Conservation (phyloP, 2,888 invertebrate genomes). For the Adela reaumurella region DNA sequence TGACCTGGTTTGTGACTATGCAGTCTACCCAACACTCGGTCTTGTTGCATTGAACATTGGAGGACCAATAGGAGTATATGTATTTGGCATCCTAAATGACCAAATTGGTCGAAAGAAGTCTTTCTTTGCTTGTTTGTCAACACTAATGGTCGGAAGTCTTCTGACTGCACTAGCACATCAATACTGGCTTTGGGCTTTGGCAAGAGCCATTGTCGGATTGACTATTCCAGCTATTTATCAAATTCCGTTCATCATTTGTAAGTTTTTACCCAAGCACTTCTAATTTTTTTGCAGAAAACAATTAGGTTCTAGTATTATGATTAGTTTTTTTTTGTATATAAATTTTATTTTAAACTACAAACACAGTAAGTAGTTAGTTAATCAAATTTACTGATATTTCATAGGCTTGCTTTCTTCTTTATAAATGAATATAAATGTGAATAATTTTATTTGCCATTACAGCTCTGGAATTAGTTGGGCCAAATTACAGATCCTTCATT, state of each 20-base stretch:
- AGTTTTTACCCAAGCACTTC: too few species aligned
- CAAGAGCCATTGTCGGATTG: conserved; percentile 79
- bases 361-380: too few species aligned
- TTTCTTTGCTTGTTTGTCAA: conserved; percentile 80
- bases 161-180: conserved; percentile 73
- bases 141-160: conserved; percentile 75
- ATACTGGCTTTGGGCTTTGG: conserved; percentile 81
- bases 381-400: too few species aligned
- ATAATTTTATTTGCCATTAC: too few species aligned
- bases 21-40: conserved; percentile 84
- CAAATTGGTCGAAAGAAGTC: conserved; percentile 81
- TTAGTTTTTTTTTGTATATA: too few species aligned
- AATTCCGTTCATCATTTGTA: conserved; percentile 93
- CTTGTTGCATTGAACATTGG: conserved; percentile 83
- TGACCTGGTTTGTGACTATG: conserved; percentile 82
- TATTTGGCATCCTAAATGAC: conserved; percentile 84
- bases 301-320: not conserved
- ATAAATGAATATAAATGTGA: too few species aligned
- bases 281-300: too few species aligned
- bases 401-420: too few species aligned
- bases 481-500: conserved; percentile 86
- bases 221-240: conserved; percentile 92
- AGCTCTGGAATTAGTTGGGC: conserved; percentile 90
- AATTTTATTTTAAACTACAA: too few species aligned
- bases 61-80: conserved; percentile 85